These are phyloP conservation scores for Euproctis similis DNA, from an alignment of 2,888 invertebrate species.

Conservation along the genomic window DNA sequence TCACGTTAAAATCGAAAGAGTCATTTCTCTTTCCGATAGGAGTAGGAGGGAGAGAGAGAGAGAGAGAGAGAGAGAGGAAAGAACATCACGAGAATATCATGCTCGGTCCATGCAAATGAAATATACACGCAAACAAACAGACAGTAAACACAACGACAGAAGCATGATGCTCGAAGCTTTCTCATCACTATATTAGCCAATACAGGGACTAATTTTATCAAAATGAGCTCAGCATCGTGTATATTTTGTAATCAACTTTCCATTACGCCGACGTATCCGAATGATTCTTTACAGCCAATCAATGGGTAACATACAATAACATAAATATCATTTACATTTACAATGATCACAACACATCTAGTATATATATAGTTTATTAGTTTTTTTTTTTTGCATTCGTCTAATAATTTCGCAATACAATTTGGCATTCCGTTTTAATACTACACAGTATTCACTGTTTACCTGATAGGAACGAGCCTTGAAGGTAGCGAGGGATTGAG, in stretches of 20 bases:
- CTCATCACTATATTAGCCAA: constrained; percentile 58
- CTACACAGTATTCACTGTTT: constrained; percentile 76
- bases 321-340: constrained; percentile 37
- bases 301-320: constrained; percentile 41
- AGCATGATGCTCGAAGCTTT: constrained; percentile 65
- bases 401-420: constrained; percentile 70
- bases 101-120: constrained; percentile 73
- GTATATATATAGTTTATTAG: constrained; percentile 39
- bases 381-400: constrained; percentile 56
- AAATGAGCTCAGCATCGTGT: constrained; percentile 27
- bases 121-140: constrained; percentile 69
- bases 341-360: constrained; percentile 63
- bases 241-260: constrained; percentile 24
- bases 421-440: constrained; percentile 71
- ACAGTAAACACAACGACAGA: constrained; percentile 65
- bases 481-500: constrained; percentile 82
- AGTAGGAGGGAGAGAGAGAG: constrained; percentile 37
- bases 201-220: constrained; percentile 51
- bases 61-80: constrained; percentile 50
- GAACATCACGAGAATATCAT: constrained; percentile 63
- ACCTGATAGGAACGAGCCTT: constrained; percentile 92
- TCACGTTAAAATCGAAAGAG: constrained; percentile 29
- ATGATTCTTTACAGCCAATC: constrained; percentile 58
- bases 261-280: constrained; percentile 32
- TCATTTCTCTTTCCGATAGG: constrained; percentile 34